Conservation (phyloP, 2,113 vertebrate species). For the Notothenia coriiceps region DNA sequence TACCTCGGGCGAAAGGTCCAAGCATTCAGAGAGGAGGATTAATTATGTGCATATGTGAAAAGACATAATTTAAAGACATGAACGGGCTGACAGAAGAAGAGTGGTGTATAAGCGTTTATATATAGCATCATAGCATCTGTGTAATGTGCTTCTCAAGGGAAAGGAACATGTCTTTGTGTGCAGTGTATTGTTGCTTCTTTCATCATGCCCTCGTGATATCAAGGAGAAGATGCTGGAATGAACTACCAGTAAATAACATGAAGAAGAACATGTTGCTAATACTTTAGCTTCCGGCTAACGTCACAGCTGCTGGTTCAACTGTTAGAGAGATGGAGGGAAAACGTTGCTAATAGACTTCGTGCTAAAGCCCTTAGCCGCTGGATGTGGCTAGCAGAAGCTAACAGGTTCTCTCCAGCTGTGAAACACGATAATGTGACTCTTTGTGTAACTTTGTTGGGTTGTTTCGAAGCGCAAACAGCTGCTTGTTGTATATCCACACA, state of each 20-base stretch:
- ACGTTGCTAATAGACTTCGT: no score
- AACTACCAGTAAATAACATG: conserved; percentile 20
- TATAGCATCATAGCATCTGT: conserved; percentile 10
- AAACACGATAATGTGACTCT: no score
- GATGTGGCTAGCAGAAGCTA: no score
- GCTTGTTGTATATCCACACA: no score
- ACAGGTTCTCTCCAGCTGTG: no score
- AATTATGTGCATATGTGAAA: conserved; percentile 57
- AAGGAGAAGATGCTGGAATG: conserved; percentile 33
- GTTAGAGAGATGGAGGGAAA: no score
- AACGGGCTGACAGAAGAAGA: conserved; percentile 33
- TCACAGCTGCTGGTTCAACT: no score
- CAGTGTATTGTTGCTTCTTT: conserved; percentile 10
- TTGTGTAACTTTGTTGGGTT: no score
- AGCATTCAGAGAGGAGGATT: conserved; percentile 32
- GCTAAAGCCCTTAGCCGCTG: no score
- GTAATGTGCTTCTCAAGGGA: neutral
- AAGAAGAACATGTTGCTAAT: no score
- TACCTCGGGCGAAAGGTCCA: conserved; percentile 41
- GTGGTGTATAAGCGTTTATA: conserved; percentile 2
- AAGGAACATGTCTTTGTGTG: conserved; percentile 5
- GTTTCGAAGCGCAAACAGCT: no score
- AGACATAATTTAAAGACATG: conserved; percentile 35
- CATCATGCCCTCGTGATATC: conserved; percentile 4
- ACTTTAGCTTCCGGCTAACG: no score